phyloP scores from a whole-genome alignment of 2,113 vertebrate genomes.

The Gymnobelideus leadbeateri region DNA sequence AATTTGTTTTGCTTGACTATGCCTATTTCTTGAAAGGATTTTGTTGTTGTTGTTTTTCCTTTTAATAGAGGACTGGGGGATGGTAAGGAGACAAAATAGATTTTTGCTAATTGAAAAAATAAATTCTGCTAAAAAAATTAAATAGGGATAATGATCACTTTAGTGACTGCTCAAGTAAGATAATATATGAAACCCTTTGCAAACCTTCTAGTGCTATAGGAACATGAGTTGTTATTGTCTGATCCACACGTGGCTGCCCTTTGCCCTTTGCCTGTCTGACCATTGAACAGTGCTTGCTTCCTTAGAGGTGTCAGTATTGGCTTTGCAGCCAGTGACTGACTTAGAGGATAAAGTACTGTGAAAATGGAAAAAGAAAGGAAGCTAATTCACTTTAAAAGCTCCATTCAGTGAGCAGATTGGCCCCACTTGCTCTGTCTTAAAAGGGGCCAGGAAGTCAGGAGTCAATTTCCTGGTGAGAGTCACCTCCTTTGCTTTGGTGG shows the following conservation, averaged over 20 bases:
- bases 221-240: background rate
- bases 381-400: background rate
- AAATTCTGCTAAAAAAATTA: background rate
- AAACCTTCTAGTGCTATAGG: background rate
- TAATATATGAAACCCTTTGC: background rate
- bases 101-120: background rate
- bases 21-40: background rate
- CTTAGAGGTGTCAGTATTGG: background rate
- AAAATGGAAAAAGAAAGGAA: background rate
- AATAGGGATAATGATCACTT: background rate
- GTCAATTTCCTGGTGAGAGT: background rate
- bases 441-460: background rate
- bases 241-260: background rate
- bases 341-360: background rate
- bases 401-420: background rate
- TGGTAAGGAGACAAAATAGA: background rate
- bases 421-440: background rate
- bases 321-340: background rate
- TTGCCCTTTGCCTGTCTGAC: background rate
- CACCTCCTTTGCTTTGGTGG: background rate
- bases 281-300: background rate
- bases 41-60: background rate
- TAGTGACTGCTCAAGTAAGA: background rate
- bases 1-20: background rate
- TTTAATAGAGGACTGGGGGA: background rate